Base-by-base conservation (phyloP, 2,888 invertebrate genomes). In the Digitonthophagus gazella region DNA sequence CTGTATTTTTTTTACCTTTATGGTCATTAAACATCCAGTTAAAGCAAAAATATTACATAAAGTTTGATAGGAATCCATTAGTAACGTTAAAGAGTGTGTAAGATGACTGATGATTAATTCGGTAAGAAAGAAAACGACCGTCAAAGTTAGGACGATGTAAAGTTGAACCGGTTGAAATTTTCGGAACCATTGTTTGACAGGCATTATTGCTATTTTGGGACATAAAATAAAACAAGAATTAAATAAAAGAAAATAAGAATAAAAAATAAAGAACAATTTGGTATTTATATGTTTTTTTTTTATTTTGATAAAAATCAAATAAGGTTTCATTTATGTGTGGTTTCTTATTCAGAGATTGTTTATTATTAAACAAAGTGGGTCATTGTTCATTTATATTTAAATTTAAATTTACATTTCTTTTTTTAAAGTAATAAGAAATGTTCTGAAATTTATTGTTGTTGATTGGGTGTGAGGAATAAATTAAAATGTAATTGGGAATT, bases 61-160 rank as follows among this genome's bases (percentile, higher is more conserved):
- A 87, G 96, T 94, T 83, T 97, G 96, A 84, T 97, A 97, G 6
- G 96, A 91, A 81, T 96, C 95, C 75, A 96, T 93, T 64, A 97
- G 89, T 8, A 97, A 87, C 0, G 97, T 96, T 65, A 97, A 88
- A 0, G 96, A 93, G 83, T 97, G 95, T 1, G 96, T 95, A 76
- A 95, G 85, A 82, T 97, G 93, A 71, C 96, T 95, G 5, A 94
- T 90, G 74, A 93, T 87, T 76, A 97, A 86, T 79, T 97, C 93
- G 2, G 93, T 89, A 73, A 92, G 83, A 84, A 97, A 96, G 77
- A 92, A 93, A 65, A 87, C 86, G 18, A 89, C 83, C 1, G 93
- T 92, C 76, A 95, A 85, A 74, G 88, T 84, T 74, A 95, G 84
- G 67, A 95, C 89, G 75, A 91, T 80, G 78, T 91, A 90, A 67